A percentile compares a stretch with the other conserved stretches of the same genome.
phyloP scores from a whole-genome alignment of 2,113 vertebrate genomes.

The Kryptolebias marmoratus region DNA sequence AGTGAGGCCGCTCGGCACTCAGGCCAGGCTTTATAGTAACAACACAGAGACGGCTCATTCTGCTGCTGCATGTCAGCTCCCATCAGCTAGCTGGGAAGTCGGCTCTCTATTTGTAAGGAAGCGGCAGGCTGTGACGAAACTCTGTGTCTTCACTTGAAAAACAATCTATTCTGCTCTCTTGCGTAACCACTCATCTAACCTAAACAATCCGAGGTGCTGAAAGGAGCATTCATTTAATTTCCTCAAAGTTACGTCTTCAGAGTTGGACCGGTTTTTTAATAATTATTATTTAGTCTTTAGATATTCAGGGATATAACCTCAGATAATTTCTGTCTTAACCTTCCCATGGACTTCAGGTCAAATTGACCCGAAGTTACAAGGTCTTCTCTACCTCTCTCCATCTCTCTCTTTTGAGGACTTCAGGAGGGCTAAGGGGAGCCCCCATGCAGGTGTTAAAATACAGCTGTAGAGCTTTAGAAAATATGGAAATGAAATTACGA shows the following conservation, averaged over 20 bases:
- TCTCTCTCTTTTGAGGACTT: too few species aligned
- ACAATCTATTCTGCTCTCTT: conserved; percentile 45
- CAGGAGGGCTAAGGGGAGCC: too few species aligned
- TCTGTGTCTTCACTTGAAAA: conserved; percentile 18
- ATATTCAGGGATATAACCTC: too few species aligned
- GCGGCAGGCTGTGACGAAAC: conserved; percentile 30
- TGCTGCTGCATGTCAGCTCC: conserved; percentile 56
- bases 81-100: conserved; percentile 50
- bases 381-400: too few species aligned
- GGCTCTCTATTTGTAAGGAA: conserved; percentile 50
- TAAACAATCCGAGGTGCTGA: conserved; percentile 62
- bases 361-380: too few species aligned
- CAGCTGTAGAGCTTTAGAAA: too few species aligned
- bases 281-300: too few species aligned
- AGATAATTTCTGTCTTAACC: too few species aligned
- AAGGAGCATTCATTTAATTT: conserved; percentile 55
- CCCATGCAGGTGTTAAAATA: too few species aligned
- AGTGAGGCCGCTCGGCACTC: conserved; percentile 52
- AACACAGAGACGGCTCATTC: conserved; percentile 59
- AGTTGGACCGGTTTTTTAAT: too few species aligned
- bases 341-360: too few species aligned
- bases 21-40: conserved; percentile 52
- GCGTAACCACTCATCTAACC: conserved; percentile 61
- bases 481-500: too few species aligned
- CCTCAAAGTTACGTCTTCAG: neutral